Evolutionary conservation across 2,113 vertebrate species (phyloP).

Genomic region (Peromyscus californicus): DNA sequence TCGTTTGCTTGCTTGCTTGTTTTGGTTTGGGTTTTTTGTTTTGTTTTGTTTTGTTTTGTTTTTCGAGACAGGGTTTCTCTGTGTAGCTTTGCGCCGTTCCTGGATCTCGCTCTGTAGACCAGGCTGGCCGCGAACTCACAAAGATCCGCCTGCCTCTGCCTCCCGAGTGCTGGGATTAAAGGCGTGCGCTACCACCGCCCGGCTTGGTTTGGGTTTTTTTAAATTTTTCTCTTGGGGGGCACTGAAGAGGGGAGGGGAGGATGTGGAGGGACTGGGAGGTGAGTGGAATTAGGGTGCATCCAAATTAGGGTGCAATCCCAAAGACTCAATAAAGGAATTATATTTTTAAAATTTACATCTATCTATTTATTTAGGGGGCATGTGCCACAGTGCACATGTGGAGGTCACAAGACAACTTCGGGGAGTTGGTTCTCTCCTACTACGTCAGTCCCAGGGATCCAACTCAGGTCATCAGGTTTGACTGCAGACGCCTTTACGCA

Average conservation of each 20-base stretch:
- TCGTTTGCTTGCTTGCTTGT: neutral
- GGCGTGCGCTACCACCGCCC: no score
- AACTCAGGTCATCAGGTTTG: neutral
- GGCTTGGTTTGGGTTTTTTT: neutral
- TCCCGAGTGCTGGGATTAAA: no score
- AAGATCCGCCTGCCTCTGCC: no score
- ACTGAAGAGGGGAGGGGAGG: neutral
- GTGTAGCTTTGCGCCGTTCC: no score
- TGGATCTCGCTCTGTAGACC: no score
- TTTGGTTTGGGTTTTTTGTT: neutral
- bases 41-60: no score
- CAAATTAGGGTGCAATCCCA: neutral
- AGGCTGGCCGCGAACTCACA: no score
- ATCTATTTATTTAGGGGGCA: neutral
- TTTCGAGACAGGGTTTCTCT: no score
- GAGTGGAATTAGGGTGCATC: neutral
- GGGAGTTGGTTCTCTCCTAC: neutral
- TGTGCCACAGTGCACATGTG: neutral
- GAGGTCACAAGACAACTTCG: neutral
- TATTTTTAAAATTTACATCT: neutral
- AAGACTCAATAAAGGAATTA: neutral
- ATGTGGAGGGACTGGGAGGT: neutral
- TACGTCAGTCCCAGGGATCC: no score
- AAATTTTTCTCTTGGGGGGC: neutral
- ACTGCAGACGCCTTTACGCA: neutral